Evolutionary conservation across 2,797 vertebrate species (phyloP).

Genomic region (Artibeus lituratus): DNA sequence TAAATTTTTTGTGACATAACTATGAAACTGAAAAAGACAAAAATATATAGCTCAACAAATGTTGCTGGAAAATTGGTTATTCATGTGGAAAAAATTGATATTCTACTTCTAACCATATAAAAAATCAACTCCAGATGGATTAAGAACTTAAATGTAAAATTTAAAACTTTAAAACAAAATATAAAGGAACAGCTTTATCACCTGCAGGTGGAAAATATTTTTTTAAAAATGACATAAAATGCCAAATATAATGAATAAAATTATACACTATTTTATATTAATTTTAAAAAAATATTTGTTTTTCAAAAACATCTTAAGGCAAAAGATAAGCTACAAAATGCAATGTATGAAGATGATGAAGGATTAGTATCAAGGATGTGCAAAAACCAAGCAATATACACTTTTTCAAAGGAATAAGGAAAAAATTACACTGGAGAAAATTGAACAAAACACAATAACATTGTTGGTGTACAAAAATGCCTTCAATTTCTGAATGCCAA

Average conservation of each 20-base stretch:
- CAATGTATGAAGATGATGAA: not conserved
- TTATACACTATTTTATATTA: slow-evolving; percentile 11
- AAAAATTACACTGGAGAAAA: not conserved
- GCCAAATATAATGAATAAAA: slow-evolving; percentile 41
- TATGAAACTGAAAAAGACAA: slow-evolving; percentile 32
- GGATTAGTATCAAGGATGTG: not conserved
- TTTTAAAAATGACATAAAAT: slow-evolving; percentile 40
- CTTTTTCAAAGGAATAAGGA: not conserved
- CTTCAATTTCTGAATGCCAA: too few relatives aligned
- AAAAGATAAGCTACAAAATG: not conserved
- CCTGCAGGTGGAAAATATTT: slow-evolving; percentile 38
- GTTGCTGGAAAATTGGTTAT: slow-evolving; percentile 61
- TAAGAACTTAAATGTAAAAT: slow-evolving; percentile 67
- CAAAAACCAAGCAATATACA: not conserved
- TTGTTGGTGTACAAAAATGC: too few relatives aligned
- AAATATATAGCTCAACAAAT: slow-evolving; percentile 46
- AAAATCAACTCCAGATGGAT: slow-evolving; percentile 72
- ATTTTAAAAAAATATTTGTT: not conserved
- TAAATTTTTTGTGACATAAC: not conserved
- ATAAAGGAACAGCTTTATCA: slow-evolving; percentile 46
- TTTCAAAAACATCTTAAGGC: not conserved
- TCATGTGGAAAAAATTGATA: slow-evolving; percentile 66
- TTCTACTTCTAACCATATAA: slow-evolving; percentile 54
- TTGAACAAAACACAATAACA: not conserved
- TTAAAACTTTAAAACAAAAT: slow-evolving; percentile 55